Base-by-base conservation (phyloP, 2,797 vertebrate species). In the Galago senegalensis region DNA sequence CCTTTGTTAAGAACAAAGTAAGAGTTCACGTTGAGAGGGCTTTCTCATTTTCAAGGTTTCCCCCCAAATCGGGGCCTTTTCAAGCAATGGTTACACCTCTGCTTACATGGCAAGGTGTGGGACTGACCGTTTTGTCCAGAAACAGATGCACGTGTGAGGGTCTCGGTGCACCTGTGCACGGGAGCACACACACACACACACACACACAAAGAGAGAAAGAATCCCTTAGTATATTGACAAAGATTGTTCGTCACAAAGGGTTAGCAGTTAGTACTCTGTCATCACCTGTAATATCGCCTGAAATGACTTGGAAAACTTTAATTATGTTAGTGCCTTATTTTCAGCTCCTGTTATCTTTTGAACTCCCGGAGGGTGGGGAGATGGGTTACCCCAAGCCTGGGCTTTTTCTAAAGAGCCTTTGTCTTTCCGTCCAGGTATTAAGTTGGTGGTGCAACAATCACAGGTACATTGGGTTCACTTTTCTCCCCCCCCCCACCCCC, bases 331-430 rank as follows among this genome's bases (percentile, higher is more conserved):
- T 95, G 96, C 97, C 97, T 97, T 96, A 97, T 97, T 98, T 98
- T 96, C 98, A 98, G 97, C 97, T 94, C 84, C 92, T 87, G 96
- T 97, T 98, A 98, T 98, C 98, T 98, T 97, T 96, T 96, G 31
- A 34, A 96, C 98, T 98, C 97, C 87, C 79, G 14, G 2, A 18
- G 82, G 93, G 86, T 80, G 86, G 93, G 94, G 91, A 89, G 61
- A 91, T 87, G 98, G 97, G 94, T 92, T 92, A 83, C 0, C 0
- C 92, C 23, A 46, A 4, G 3, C 43, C 56, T 4, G 53, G 2
- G 7, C 91, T 97, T 97, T 97, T 97, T 98, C 98, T 97, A 98
- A 98, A 98, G 95, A 63, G 97, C 96, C 98, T 99, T 99, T 98
- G 98, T 99, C 98, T 96, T 96, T 76, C 73, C 3, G 94, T 7